Evolutionary conservation across 1,140 invertebrate genomes (phyloP).

Genomic region (Caenorhabditis remanei): DNA sequence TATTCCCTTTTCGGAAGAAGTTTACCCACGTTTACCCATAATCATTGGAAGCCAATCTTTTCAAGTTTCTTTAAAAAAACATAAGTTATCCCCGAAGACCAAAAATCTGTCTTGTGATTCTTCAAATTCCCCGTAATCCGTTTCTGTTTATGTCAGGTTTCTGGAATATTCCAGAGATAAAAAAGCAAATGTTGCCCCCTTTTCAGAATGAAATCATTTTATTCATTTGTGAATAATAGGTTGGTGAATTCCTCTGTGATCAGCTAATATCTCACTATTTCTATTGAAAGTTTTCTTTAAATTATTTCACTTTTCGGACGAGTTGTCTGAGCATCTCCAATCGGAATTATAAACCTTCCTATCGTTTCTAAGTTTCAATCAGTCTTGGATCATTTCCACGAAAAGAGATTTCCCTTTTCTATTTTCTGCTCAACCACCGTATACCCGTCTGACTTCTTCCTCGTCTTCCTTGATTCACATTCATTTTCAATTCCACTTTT

Average conservation of each 20-base stretch:
- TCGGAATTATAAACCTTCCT: too few relatives aligned
- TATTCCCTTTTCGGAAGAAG: neutral
- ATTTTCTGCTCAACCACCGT: too few relatives aligned
- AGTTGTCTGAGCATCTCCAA: too few relatives aligned
- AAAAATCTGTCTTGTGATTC: slow-evolving; percentile 28
- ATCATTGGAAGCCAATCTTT: neutral
- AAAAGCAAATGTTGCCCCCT: neutral
- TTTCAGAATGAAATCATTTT: slow-evolving; percentile 12
- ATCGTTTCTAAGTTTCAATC: too few relatives aligned
- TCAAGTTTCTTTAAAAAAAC: neutral
- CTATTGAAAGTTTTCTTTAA: too few relatives aligned
- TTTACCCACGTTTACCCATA: neutral
- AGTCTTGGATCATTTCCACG: too few relatives aligned
- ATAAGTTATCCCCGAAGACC: neutral
- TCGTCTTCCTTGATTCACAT: neutral
- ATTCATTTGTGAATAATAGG: neutral
- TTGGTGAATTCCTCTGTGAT: too few relatives aligned
- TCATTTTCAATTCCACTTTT: neutral
- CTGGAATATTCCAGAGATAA: neutral
- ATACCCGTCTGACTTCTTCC: neutral
- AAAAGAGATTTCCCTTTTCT: too few relatives aligned
- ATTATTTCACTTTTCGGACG: too few relatives aligned
- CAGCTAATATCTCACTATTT: too few relatives aligned
- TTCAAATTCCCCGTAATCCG: neutral
- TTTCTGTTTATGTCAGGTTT: slow-evolving; percentile 30